Conservation (phyloP, 2,888 invertebrate genomes). For the Petrolisthes cinctipes region DNA sequence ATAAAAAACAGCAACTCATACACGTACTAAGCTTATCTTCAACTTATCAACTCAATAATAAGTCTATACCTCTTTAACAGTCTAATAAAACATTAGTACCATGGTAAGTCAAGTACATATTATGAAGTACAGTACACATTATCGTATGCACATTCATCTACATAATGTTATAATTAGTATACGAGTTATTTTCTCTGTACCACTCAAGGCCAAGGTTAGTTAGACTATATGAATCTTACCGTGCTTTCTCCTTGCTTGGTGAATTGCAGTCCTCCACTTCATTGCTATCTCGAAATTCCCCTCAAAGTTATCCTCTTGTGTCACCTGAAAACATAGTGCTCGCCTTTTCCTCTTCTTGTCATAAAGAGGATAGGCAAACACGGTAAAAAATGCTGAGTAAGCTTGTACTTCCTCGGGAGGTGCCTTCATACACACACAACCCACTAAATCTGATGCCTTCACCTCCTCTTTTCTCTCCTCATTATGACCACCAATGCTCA, state of each 20-base stretch:
- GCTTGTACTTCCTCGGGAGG: constrained; percentile 16
- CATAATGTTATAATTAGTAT: too few species aligned
- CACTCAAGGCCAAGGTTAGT: not conserved
- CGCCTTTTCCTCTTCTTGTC: constrained; percentile 31
- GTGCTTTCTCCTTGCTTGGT: constrained; percentile 22
- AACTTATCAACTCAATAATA: too few species aligned
- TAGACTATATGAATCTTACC: constrained; percentile 5
- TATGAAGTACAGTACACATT: too few species aligned
- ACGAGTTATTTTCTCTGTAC: too few species aligned
- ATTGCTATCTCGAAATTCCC: constrained; percentile 38
- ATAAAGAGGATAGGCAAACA: constrained; percentile 42
- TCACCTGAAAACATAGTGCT: constrained; percentile 38
- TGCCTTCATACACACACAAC: constrained; percentile 43
- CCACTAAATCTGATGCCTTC: constrained; percentile 36
- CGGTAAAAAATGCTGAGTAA: constrained; percentile 40
- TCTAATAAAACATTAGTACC: too few species aligned
- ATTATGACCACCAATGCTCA: not conserved
- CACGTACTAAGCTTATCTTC: too few species aligned
- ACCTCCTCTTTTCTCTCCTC: not conserved
- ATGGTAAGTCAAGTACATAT: too few species aligned
- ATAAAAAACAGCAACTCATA: too few species aligned
- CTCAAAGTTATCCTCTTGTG: constrained; percentile 19
- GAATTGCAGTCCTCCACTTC: constrained; percentile 28
- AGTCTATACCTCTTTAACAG: too few species aligned
- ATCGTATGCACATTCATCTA: too few species aligned